phyloP scores from a whole-genome alignment of 2,888 invertebrate genomes.

The Callosobruchus maculatus region DNA sequence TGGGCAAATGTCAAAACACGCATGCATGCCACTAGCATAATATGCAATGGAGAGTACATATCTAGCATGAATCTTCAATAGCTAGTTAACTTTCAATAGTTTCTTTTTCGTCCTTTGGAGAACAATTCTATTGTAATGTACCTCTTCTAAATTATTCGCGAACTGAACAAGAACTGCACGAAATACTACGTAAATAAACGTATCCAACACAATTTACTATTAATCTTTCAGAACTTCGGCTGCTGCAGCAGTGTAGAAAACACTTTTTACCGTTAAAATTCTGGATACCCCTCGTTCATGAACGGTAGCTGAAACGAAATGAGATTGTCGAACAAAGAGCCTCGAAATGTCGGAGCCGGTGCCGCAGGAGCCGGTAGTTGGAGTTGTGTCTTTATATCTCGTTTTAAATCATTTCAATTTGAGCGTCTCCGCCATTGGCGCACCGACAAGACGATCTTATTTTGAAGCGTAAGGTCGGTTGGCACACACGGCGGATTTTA shows the following conservation, averaged over 20 bases:
- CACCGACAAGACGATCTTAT: no score
- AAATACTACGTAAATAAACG: not conserved
- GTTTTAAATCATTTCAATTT: no score
- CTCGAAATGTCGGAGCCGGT: not conserved
- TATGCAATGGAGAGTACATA: no score
- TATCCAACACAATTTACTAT: not conserved
- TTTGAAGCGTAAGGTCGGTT: no score
- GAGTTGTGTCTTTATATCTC: not conserved
- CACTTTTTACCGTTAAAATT: not conserved
- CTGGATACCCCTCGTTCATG: not conserved
- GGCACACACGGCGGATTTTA: no score
- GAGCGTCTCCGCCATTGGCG: no score
- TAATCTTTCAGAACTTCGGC: not conserved
- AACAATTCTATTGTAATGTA: not conserved
- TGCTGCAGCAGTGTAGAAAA: not conserved
- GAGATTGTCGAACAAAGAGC: not conserved
- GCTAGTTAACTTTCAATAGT: no score
- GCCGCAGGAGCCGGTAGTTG: not conserved
- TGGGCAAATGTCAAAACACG: no score
- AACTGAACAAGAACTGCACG: not conserved
- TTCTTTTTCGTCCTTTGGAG: no score
- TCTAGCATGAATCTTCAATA: no score
- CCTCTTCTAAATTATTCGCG: not conserved
- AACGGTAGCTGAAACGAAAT: not conserved
- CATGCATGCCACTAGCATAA: no score